phyloP scores from a whole-genome alignment of 2,113 vertebrate genomes.

The Pelecanus crispus region DNA sequence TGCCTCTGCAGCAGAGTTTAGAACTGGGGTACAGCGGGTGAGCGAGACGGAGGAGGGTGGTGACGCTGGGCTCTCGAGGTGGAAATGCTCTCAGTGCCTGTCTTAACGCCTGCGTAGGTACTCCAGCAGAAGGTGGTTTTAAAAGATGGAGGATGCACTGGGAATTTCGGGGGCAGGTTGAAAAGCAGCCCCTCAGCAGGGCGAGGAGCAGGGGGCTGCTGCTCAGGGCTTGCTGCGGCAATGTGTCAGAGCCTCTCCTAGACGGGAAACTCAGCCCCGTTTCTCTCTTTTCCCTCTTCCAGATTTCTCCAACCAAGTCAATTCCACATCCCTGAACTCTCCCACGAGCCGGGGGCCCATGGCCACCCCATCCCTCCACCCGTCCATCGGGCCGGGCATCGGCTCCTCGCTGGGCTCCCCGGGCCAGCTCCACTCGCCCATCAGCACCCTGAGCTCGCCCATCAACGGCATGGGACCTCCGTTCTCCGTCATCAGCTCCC shows the following conservation, averaged over 20 bases:
- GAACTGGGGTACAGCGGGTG: fast-evolving
- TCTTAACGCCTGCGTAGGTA: fast-evolving
- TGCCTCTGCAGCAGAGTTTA: background rate
- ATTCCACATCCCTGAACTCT: conserved; percentile 84
- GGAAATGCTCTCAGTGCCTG: background rate
- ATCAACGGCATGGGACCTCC: conserved; percentile 96
- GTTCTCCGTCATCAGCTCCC: conserved; percentile 97
- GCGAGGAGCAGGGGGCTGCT: background rate
- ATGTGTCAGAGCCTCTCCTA: background rate
- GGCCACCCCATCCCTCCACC: conserved; percentile 85
- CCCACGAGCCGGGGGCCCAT: conserved; percentile 86
- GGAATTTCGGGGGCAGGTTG: background rate
- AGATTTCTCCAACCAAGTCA: conserved; percentile 90
- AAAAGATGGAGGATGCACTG: background rate
- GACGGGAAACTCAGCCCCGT: fast-evolving
- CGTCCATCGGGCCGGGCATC: conserved; percentile 74
- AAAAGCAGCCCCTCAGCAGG: background rate
- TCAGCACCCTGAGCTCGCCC: conserved; percentile 88
- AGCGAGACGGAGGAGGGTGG: background rate
- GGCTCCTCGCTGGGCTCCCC: conserved; percentile 86
- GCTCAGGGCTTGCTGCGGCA: background rate
- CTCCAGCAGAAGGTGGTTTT: background rate
- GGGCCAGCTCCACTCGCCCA: conserved; percentile 90
- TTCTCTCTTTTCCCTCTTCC: conserved; percentile 30
- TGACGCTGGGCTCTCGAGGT: background rate